Base-by-base conservation (phyloP, 1,140 invertebrate species). In the Papilio dardanus region DNA sequence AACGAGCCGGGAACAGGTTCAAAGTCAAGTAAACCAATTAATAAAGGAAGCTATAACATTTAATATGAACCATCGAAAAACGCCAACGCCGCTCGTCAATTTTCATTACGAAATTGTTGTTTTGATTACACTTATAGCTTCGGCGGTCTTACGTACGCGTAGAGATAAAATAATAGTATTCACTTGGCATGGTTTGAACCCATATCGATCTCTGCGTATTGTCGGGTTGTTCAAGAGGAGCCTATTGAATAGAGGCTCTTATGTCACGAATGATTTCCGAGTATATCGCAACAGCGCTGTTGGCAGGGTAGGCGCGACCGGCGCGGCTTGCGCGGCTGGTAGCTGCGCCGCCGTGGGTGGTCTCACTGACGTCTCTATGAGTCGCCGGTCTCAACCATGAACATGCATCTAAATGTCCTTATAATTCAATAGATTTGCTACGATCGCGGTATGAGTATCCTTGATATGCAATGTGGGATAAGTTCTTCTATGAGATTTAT, bases 341-440 rank as follows among this genome's bases (percentile, higher is more conserved):
- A 76, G 78, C 77, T 46, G 33, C 74, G 66, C 79, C 71, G 42
- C 81, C 50, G 81, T 92, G 89, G 90, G 91, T 88, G 91, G 91
- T 90, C 91, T 75, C 21, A 68, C 77, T 91, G 89, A 91, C 88
- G 83, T 88, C 89, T 92, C 88, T 92, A 91, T 91, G 87, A 65
- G 78, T 78, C 75, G 80, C 62, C 82, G 68, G 79, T 76, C 78
- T 54, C 79, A 75, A 69, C 80, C 79, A 81, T 87, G 85, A 84
- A 84, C 88, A 84, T 81, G 87, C 88, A 86, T 88, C 83, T 89
- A 89, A 86, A 91, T 90, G 84, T 88, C 86, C 87, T 89, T 90
- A 90, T 92, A 89, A 92, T 89, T 90, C 89, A 88, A 84, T 88
- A 90, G 88, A 89, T 88, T 84, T 89, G 88, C 88, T 85, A 87